Evolutionary conservation across 2,888 invertebrate species (phyloP).

Genomic region (Phasia obesa): DNA sequence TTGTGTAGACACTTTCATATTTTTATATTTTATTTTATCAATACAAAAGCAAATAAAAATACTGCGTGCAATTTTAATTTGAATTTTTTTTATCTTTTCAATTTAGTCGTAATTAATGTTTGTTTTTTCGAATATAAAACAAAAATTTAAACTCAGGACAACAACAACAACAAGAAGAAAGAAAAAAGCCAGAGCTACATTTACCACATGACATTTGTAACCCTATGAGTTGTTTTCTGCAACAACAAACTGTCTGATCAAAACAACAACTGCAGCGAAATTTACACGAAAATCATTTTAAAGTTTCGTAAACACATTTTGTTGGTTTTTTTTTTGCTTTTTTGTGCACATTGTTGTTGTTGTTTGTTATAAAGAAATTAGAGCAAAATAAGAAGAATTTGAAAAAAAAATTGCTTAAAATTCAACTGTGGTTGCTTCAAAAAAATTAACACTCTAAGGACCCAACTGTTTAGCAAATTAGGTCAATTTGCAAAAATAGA

Average conservation of each 20-base stretch:
- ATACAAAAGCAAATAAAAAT: not conserved
- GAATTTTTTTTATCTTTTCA: not conserved
- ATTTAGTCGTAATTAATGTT: constrained; percentile 53
- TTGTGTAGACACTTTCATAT: too few relatives aligned
- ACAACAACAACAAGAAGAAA: not conserved
- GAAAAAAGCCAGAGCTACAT: constrained; percentile 6
- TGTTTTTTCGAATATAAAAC: not conserved
- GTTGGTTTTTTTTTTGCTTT: constrained; percentile 43
- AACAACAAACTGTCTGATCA: constrained; percentile 28
- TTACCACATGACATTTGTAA: constrained; percentile 65
- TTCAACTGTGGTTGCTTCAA: constrained; percentile 1
- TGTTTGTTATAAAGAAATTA: constrained; percentile 29
- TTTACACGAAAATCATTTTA: constrained; percentile 44
- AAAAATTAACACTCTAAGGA: constrained; percentile 53
- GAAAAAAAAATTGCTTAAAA: constrained; percentile 16
- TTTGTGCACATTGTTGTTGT: not conserved
- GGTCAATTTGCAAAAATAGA: not conserved
- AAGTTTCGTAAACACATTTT: constrained; percentile 61
- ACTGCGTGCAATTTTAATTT: not conserved
- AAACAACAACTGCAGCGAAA: constrained; percentile 37
- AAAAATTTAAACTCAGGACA: not conserved
- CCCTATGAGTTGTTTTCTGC: constrained; percentile 51
- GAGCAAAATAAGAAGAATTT: constrained; percentile 36
- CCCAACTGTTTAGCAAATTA: constrained; percentile 16
- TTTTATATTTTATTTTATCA: too few relatives aligned